A percentile compares a stretch with the other conserved stretches of the same genome.
These are phyloP conservation scores for Narcine bancroftii DNA, from an alignment of 2,113 vertebrate genomes.

Conservation along the genomic window DNA sequence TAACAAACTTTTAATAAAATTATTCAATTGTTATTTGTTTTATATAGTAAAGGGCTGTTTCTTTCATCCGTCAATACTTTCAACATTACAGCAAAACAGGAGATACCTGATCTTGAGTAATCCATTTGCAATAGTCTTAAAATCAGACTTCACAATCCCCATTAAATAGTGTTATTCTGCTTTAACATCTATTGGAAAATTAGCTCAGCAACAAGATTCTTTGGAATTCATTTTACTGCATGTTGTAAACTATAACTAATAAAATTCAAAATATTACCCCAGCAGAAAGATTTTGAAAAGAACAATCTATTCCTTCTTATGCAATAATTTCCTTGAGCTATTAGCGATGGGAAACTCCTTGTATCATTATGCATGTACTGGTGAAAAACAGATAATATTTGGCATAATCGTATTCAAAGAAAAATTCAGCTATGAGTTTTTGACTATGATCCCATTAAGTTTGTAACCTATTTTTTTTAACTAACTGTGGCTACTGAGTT, in stretches of 20 bases:
- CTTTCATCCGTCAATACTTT: not conserved
- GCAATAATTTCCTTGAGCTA: constrained; percentile 39
- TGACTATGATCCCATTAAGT: constrained; percentile 51
- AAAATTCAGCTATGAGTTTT: constrained; percentile 48
- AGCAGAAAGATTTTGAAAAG: constrained; percentile 39
- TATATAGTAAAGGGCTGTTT: not conserved
- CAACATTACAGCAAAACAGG: not conserved
- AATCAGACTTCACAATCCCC: not conserved
- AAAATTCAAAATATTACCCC: constrained; percentile 41
- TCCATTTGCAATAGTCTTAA: not conserved
- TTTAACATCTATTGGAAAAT: constrained; percentile 9
- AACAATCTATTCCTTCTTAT: constrained; percentile 40
- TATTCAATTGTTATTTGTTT: not conserved
- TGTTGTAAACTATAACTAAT: not conserved
- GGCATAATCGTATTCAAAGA: constrained; percentile 49
- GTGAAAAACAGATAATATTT: constrained; percentile 47
- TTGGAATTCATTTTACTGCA: not conserved
- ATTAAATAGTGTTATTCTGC: not conserved
- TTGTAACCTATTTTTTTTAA: constrained; percentile 40
- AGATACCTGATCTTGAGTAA: not conserved
- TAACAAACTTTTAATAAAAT: not conserved
- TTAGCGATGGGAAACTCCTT: constrained; percentile 11
- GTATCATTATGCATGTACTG: constrained; percentile 42
- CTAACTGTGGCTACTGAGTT: not conserved
- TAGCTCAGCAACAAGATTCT: not conserved